Evolutionary conservation across 2,113 vertebrate genomes (phyloP).

Genomic region (Apeltes quadracus): DNA sequence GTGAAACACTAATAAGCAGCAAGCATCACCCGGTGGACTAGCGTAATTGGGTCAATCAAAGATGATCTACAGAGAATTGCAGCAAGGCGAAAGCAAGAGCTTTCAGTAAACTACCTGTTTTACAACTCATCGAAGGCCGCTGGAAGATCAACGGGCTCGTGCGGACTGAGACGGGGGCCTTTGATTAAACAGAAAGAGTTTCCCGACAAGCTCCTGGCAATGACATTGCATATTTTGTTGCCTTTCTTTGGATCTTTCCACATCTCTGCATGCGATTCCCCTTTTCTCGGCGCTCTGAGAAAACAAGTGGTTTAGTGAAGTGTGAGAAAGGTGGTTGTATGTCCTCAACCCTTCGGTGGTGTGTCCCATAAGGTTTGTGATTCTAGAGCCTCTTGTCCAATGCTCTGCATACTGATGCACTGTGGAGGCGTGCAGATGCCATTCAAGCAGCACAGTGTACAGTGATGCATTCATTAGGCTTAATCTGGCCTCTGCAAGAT

Average conservation of each 20-base stretch:
- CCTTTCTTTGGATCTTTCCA: constrained; percentile 58
- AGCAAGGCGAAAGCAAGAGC: constrained; percentile 48
- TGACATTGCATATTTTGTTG: constrained; percentile 59
- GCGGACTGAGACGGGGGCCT: constrained; percentile 53
- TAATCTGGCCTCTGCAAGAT: constrained; percentile 46
- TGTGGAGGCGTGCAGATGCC: constrained; percentile 55
- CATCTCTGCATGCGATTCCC: constrained; percentile 48
- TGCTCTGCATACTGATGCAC: constrained; percentile 67
- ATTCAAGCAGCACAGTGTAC: constrained; percentile 28
- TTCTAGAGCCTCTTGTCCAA: constrained; percentile 51
- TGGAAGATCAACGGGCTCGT: constrained; percentile 55
- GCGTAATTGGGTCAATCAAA: constrained; percentile 80
- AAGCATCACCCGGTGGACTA: constrained; percentile 72
- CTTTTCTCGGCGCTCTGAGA: constrained; percentile 24
- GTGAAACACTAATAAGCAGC: constrained; percentile 74
- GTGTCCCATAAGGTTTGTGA: constrained; percentile 58
- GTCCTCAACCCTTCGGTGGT: constrained; percentile 50
- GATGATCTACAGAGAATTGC: constrained; percentile 62
- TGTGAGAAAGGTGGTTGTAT: constrained; percentile 58
- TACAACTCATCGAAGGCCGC: constrained; percentile 33
- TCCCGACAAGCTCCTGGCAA: constrained; percentile 39
- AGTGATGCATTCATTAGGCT: constrained; percentile 45
- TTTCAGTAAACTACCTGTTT: constrained; percentile 46
- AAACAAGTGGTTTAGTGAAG: constrained; percentile 58
- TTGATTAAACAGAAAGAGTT: constrained; percentile 65